Conservation (phyloP, 2,888 invertebrate genomes). For the Drosophila monieri region DNA sequence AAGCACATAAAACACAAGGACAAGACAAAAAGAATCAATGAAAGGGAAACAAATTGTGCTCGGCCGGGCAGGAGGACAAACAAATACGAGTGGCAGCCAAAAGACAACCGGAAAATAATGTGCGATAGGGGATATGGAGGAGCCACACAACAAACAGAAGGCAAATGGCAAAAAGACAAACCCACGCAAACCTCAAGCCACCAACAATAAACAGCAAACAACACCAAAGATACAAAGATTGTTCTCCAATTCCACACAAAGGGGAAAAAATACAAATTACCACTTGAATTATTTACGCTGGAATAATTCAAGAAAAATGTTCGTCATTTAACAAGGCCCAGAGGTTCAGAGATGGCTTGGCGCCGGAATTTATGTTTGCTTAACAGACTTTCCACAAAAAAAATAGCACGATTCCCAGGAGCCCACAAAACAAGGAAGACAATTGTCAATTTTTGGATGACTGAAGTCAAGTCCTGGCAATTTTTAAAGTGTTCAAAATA, state of each 20-base stretch:
- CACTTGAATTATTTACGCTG: constrained; percentile 54
- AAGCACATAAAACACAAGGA: constrained; percentile 11
- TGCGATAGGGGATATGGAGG: constrained; percentile 35
- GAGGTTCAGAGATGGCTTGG: constrained; percentile 23
- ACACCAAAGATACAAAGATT: constrained; percentile 22
- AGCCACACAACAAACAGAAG: constrained; percentile 40
- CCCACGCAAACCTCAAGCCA: constrained; percentile 38
- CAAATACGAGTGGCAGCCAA: constrained; percentile 49
- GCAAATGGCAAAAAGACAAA: constrained; percentile 39
- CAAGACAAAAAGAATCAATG: constrained; percentile 42
- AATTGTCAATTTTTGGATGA: constrained; percentile 1
- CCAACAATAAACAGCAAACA: constrained; percentile 31
- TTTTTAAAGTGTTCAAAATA: background rate
- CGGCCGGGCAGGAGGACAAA: constrained; percentile 37
- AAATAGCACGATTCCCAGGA: constrained; percentile 14
- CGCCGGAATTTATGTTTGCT: constrained; percentile 34
- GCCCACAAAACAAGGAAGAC: background rate
- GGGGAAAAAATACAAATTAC: constrained; percentile 39
- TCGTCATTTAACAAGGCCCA: constrained; percentile 43
- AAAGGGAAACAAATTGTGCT: constrained; percentile 45
- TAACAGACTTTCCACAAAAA: constrained; percentile 8
- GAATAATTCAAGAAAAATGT: constrained; percentile 49
- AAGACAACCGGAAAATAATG: constrained; percentile 52
- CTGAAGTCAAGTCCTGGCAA: constrained; percentile 4
- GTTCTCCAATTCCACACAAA: constrained; percentile 36